Evolutionary conservation across 2,888 invertebrate species (phyloP), one percentile per base, ranked within the genome.

Genomic region (Drosophila neonasuta): DNA sequence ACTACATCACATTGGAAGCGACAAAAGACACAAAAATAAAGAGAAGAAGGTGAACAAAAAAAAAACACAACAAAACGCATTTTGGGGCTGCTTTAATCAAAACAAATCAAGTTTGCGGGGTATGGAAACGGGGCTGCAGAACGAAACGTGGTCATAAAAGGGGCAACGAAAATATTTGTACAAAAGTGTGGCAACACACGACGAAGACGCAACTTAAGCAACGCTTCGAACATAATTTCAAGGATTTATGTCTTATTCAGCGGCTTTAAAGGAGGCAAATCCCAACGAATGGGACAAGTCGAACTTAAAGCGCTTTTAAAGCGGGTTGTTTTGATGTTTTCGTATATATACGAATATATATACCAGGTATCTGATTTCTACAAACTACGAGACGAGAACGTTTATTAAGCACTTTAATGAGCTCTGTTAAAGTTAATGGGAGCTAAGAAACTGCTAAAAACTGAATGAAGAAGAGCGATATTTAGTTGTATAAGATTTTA

Each of bases 201-300:
- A 39, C 55, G 32, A 13, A 20, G 58, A 32, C 8, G 60, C 29
- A 59, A 59, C 61, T 52, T 57, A 74, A 80, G 78, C 67, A 80
- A 65, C 81, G 61, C 11, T 30, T 62, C 64, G 74, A 55, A 79
- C 80, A 83, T 77, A 69, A 84, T 84, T 84, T 84, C 80, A 80
- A 80, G 80, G 80, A 80, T 80, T 84, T 84, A 81, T 80, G 84
- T 84, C 84, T 80, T 80, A 80, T 84, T 84, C 81, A 84, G 72
- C 62, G 66, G 49, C 69, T 67, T 74, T 65, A 71, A 63, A 66
- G 69, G 41, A 60, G 74, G 60, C 64, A 67, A 60, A 71, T 50
- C 62, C 57, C 46, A 63, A 74, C 59, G 77, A 63, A 77, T 72
- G 57, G 48, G 72, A 71, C 67, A 76, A 61, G 41, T 34, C 20